Evolutionary conservation across 2,113 vertebrate genomes (phyloP).

Genomic region (Boleophthalmus pectinirostris): DNA sequence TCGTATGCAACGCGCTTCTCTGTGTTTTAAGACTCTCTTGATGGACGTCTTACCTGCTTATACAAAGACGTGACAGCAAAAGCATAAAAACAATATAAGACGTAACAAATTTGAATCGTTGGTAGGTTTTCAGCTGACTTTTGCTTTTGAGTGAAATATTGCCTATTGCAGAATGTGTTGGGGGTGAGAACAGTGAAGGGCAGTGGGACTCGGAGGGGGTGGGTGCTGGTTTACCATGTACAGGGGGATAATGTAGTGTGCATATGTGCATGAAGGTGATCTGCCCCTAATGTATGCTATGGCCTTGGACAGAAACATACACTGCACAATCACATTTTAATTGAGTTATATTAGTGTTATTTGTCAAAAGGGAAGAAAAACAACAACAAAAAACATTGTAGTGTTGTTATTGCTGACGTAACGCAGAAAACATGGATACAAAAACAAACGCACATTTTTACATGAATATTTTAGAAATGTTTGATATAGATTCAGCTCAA

Average conservation of each 20-base stretch:
- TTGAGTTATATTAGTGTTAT: slow-evolving; percentile 11
- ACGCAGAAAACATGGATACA: no score
- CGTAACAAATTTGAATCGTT: background rate
- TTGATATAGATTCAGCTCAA: no score
- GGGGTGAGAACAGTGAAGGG: slow-evolving; percentile 46
- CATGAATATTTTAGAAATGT: no score
- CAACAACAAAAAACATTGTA: background rate
- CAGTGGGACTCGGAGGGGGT: slow-evolving; percentile 29
- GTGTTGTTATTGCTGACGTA: background rate
- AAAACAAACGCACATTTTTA: no score
- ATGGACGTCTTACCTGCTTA: slow-evolving; percentile 40
- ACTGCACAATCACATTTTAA: slow-evolving; percentile 33
- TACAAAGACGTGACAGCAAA: slow-evolving; percentile 14
- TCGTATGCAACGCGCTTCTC: slow-evolving; percentile 25
- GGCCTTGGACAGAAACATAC: slow-evolving; percentile 41
- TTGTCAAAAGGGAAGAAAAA: background rate
- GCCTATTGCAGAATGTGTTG: slow-evolving; percentile 6
- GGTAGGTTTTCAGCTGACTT: slow-evolving; percentile 2
- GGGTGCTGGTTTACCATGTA: slow-evolving; percentile 39
- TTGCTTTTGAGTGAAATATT: slow-evolving; percentile 6
- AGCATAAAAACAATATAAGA: background rate
- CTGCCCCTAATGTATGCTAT: slow-evolving; percentile 55
- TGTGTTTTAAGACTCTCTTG: slow-evolving; percentile 39
- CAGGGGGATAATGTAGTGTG: slow-evolving; percentile 50
- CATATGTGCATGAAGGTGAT: slow-evolving; percentile 70